These are phyloP conservation scores for Poeciliopsis gracilis DNA, from an alignment of 2,797 vertebrate species.

Conservation along the genomic window DNA sequence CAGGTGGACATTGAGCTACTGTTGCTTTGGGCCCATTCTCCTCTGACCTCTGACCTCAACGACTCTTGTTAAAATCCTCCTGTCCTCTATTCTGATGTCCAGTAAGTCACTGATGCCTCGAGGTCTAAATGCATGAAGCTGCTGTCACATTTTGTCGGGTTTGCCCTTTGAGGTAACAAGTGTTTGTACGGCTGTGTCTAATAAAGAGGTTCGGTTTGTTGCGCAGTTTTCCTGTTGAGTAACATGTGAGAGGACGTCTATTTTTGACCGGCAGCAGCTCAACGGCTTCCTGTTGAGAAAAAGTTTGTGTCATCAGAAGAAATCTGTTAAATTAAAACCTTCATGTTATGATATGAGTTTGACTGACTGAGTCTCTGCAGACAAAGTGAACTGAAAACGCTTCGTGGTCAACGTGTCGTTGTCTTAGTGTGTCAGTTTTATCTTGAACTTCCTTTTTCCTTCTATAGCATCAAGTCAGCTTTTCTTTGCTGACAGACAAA, in stretches of 20 bases:
- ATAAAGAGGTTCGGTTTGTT: neutral
- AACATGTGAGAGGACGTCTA: neutral
- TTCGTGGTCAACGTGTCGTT: neutral
- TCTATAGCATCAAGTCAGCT: neutral
- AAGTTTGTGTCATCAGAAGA: neutral
- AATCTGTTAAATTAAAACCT: neutral
- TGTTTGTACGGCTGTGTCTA: neutral
- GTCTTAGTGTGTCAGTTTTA: neutral
- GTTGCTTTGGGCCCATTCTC: neutral
- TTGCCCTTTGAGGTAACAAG: neutral
- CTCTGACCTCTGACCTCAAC: neutral
- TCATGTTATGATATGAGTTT: neutral
- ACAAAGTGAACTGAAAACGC: neutral
- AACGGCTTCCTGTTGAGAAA: neutral
- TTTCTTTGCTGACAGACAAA: neutral
- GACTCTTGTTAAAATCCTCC: neutral
- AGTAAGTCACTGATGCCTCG: neutral
- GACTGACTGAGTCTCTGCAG: neutral
- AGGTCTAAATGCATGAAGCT: neutral
- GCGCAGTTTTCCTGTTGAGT: neutral
- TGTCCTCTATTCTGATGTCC: neutral
- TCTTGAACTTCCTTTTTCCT: neutral
- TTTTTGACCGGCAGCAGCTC: neutral
- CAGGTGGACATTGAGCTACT: neutral
- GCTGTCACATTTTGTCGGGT: neutral